Base-by-base conservation (phyloP, 2,888 invertebrate genomes). In the Eristalis pertinax region DNA sequence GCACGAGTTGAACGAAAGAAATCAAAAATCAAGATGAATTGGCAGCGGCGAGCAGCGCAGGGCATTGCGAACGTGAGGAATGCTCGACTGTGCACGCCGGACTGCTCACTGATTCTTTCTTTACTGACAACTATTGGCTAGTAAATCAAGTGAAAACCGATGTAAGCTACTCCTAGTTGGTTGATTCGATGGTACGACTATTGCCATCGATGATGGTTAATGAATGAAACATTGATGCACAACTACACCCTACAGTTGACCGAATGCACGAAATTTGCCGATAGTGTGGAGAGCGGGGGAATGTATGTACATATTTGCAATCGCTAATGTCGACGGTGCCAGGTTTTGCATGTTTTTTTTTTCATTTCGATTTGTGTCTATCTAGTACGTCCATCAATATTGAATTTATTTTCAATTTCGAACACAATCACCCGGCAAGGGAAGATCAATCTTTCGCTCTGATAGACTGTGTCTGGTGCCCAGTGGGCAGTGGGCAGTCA, bases 11-110 rank as follows among this genome's bases (percentile, higher is more conserved):
- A 87, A 69, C 70, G 70, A 74, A 78, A 86, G 82, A 75, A 86
- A 82, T 86, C 82, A 86, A 86, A 81, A 82, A 86, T 86, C 86
- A 82, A 83, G 79, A 87, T 87, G 86, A 86, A 86, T 86, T 83
- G 75, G 11, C 50, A 29, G n/a, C 69, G 13, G 56, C 63, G 62
- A 43, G 4, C 60, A 15, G 13, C 58, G 32, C 19, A 13, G 19
- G 41, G 38, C 67, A 65, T n/a, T 62, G 62, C 64, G 79, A 72
- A 41, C 74, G 58, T 74, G 58, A 38, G 69, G 73, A 85, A 67
- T 75, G 43, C 62, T 69, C 56, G 56, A 32, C 32, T 32, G 32
- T 8, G 32, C 32, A 0, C 15, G 60, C 26, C n/a, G 73, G 63
- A 56, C 63, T 68, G 26, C 24, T 75, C 26, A 38, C 63, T 56